phyloP scores from a whole-genome alignment of 2,888 invertebrate genomes.

The Pegoplata infirma region DNA sequence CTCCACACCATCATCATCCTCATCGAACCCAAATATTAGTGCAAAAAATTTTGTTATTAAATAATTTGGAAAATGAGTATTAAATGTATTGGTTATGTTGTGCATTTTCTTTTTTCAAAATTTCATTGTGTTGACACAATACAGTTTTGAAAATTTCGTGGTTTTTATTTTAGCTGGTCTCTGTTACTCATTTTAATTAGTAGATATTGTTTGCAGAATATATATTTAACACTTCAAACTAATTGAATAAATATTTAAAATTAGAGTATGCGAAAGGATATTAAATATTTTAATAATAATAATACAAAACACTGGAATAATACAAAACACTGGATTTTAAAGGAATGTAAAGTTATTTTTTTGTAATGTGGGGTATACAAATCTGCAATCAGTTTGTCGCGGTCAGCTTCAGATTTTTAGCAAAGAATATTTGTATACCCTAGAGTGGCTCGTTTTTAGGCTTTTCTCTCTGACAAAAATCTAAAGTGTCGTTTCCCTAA shows the following conservation, averaged over 20 bases:
- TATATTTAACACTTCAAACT: not conserved
- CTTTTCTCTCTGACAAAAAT: too few relatives aligned
- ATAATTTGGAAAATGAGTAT: conserved; percentile 51
- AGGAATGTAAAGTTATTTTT: too few relatives aligned
- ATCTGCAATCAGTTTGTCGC: too few relatives aligned
- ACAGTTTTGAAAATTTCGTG: conserved; percentile 7
- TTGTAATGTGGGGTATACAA: too few relatives aligned
- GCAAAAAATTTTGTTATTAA: conserved; percentile 39
- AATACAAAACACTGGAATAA: too few relatives aligned
- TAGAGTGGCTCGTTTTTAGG: too few relatives aligned
- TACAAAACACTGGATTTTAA: too few relatives aligned
- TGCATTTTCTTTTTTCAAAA: conserved; percentile 1
- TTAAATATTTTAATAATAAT: too few relatives aligned
- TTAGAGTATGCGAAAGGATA: too few relatives aligned
- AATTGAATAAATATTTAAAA: conserved; percentile 16
- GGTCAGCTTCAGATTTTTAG: too few relatives aligned
- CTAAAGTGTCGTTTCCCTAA: too few relatives aligned
- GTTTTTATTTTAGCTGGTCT: not conserved
- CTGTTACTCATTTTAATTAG: conserved; percentile 18
- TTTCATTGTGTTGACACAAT: conserved; percentile 23
- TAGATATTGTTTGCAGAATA: conserved; percentile 11
- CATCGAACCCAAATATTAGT: conserved; percentile 12
- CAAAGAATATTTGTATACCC: too few relatives aligned
- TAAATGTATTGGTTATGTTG: conserved; percentile 30
- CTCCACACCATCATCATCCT: conserved; percentile 5